These are phyloP conservation scores for Iselma pallidipennis DNA, from an alignment of 2,888 invertebrate genomes.

Conservation along the genomic window DNA sequence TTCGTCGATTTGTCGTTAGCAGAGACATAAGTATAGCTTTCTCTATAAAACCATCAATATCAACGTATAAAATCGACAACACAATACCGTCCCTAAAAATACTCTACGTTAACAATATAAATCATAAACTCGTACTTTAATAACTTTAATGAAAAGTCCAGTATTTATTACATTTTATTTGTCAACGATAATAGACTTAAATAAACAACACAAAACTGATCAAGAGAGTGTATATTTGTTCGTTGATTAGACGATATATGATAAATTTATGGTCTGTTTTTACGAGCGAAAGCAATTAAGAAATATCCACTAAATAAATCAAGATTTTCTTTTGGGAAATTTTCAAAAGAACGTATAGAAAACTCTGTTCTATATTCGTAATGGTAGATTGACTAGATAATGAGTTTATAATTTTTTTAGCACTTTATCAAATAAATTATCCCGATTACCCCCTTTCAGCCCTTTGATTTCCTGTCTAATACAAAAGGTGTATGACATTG, in stretches of 20 bases:
- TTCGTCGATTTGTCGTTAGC: slow-evolving; percentile 38
- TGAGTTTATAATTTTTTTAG: slow-evolving; percentile 36
- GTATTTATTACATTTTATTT: slow-evolving; percentile 35
- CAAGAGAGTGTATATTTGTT: slow-evolving; percentile 41
- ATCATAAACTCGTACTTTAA: slow-evolving; percentile 23
- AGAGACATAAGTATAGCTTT: slow-evolving; percentile 25
- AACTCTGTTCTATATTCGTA: slow-evolving; percentile 3
- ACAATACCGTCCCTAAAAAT: too few species aligned
- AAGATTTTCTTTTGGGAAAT: slow-evolving; percentile 5
- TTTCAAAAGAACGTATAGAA: too few species aligned
- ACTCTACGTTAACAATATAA: not conserved
- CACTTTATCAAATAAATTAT: slow-evolving; percentile 22
- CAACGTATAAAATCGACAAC: not conserved
- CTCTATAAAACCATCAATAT: not conserved
- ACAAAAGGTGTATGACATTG: slow-evolving; percentile 19
- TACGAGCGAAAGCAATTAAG: slow-evolving; percentile 31
- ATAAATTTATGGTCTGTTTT: slow-evolving; percentile 41
- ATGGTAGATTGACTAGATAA: slow-evolving; percentile 11
- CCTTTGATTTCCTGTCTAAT: slow-evolving; percentile 11
- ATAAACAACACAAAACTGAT: slow-evolving; percentile 43
- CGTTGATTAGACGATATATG: slow-evolving; percentile 41
- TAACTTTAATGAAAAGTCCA: slow-evolving; percentile 43
- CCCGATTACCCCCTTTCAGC: slow-evolving; percentile 11
- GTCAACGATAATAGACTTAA: slow-evolving; percentile 25
- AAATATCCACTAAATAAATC: not conserved